Base-by-base conservation (phyloP, 2,888 invertebrate genomes). In the Drymonia ruficornis region DNA sequence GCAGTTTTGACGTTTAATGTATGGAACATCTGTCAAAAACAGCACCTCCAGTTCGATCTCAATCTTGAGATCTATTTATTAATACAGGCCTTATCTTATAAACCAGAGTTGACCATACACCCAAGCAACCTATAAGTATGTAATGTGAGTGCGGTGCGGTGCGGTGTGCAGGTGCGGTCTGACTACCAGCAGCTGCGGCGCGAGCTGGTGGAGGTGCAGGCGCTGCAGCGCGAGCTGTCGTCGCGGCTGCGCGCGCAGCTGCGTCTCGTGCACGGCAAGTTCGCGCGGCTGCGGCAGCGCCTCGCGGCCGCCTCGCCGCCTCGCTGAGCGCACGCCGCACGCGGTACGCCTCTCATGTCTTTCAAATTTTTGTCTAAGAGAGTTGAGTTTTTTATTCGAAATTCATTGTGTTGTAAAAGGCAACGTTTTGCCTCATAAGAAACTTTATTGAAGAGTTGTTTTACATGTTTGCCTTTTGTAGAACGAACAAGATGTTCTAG, bases 171-270 rank as follows among this genome's bases (percentile, higher is more conserved):
- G 91, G 94, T 94, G 61, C 96, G 95, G 70, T 95, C 95, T 61
- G 97, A 97, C 83, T 97, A 97, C 86, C 95, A 96, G 82, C 95
- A 96, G 75, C 91, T 97, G 52, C 94, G 96, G 36, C 95, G 95
- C 78, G 96, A 97, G 86, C 94, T 97, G 72, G 93, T 95, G 70
- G 97, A 97, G 76, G 96, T 96, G 64, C 96, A 97, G 80, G 96
- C 96, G 62, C 84, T 97, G 71, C 96, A 97, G 84, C 94, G 95
- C 66, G 96, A 97, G 87, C 93, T 97, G 70, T 96, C 96, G 38
- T 94, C 94, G 58, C 94, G 96, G n/a, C 94, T 97, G 61, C 95
- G 96, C 65, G 91, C 94, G 57, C 96, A 97, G 81, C 93, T 97
- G 75, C 90, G 94, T 45, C 91, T 95, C 67, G 95, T 97, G 82